These are phyloP conservation scores for Tetrao urogallus DNA, from an alignment of 2,113 vertebrate species.

Conservation along the genomic window DNA sequence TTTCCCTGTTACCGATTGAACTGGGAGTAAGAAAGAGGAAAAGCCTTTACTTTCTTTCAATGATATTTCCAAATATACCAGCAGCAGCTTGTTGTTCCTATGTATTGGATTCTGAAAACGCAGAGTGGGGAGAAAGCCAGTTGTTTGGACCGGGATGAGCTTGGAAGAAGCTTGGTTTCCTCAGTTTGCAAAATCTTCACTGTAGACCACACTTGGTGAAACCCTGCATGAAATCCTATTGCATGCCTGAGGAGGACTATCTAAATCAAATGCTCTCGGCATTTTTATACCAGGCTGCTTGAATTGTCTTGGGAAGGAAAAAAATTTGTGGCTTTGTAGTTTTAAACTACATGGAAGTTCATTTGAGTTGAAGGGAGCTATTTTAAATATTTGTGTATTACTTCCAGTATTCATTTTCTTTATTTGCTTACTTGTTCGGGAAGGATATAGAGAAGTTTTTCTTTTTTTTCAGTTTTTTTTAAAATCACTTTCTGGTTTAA, in stretches of 20 bases:
- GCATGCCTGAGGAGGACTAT: neutral
- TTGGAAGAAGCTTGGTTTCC: neutral
- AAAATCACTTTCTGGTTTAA: neutral
- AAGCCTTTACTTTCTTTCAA: neutral
- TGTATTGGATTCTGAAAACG: neutral
- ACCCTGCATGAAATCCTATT: neutral
- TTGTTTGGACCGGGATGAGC: neutral
- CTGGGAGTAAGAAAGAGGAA: neutral
- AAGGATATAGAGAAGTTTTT: neutral
- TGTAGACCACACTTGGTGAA: neutral
- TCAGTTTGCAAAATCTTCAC: neutral
- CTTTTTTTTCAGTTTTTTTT: neutral
- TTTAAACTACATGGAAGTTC: neutral
- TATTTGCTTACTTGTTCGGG: neutral
- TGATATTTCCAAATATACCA: slow-evolving; percentile 19
- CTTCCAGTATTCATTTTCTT: neutral
- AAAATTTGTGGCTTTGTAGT: neutral
- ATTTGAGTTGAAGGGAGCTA: neutral
- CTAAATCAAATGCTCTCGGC: neutral
- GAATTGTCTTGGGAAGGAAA: neutral
- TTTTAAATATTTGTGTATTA: neutral
- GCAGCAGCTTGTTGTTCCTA: neutral
- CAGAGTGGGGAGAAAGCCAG: neutral
- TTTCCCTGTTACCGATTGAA: slow-evolving; percentile 19
- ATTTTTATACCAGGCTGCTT: neutral